Conservation (phyloP, 92 coral and sea anemone species). For the Phenganax marumi region DNA sequence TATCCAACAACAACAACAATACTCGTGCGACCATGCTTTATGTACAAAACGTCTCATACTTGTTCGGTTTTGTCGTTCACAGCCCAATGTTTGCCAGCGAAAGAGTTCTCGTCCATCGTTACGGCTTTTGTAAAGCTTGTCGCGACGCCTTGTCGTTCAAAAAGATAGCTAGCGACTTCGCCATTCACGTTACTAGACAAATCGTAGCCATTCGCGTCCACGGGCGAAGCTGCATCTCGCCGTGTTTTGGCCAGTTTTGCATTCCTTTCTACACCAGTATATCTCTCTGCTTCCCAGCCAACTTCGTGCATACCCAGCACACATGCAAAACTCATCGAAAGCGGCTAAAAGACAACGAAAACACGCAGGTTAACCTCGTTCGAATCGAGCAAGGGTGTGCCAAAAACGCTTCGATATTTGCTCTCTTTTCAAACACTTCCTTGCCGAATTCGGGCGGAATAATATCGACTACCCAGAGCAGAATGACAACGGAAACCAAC, state of each 20-base stretch:
- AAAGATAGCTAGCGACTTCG: slow-evolving; percentile 97
- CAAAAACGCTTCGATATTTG: slow-evolving; percentile 33
- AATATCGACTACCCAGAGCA: not conserved
- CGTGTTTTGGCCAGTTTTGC: slow-evolving; percentile 84
- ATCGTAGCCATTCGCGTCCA: slow-evolving; percentile 83
- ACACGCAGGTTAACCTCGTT: slow-evolving; percentile 54
- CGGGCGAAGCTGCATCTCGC: slow-evolving; percentile 70
- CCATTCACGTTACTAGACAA: slow-evolving; percentile 79
- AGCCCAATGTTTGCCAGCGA: slow-evolving; percentile 93
- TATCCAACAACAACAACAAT: not conserved
- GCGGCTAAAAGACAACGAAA: slow-evolving; percentile 80
- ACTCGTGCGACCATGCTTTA: slow-evolving; percentile 1
- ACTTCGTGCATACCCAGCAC: slow-evolving; percentile 99
- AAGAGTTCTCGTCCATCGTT: slow-evolving; percentile 87
- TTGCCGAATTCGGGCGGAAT: slow-evolving; percentile 13
- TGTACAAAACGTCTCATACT: slow-evolving; percentile 45
- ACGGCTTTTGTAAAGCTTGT: slow-evolving; percentile 98
- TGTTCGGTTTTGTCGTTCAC: slow-evolving; percentile 69
- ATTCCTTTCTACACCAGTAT: slow-evolving; percentile 83
- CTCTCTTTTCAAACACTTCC: slow-evolving; percentile 70
- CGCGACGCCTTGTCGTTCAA: slow-evolving; percentile 99
- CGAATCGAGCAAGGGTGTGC: slow-evolving; percentile 94
- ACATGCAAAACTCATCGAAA: slow-evolving; percentile 99
- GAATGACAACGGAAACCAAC: slow-evolving; percentile 6
- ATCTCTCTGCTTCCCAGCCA: slow-evolving; percentile 99